Base-by-base conservation (phyloP, 2,797 vertebrate genomes). In the Artibeus jamaicensis region DNA sequence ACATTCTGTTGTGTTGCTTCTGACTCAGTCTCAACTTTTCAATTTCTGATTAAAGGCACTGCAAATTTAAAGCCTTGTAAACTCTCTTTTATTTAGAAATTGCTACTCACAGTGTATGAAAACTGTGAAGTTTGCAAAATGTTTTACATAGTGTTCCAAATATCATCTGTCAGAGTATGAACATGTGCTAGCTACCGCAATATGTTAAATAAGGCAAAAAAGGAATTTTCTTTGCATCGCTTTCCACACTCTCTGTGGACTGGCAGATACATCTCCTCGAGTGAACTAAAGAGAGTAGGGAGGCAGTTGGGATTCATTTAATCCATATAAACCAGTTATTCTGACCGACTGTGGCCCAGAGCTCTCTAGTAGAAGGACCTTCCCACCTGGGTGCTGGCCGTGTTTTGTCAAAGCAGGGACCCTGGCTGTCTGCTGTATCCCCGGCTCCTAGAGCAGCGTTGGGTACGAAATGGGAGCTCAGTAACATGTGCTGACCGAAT, bases 71-170 rank as follows among this genome's bases (percentile, higher is more conserved):
- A 98, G 97, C 95, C 97, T 95, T 97, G 95, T 98, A 98, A 98
- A 98, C 98, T 98, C 97, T 97, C 93, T 98, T 94, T 98, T 98
- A 97, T 98, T 98, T 98, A 98, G 98, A 98, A 98, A 97, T 98
- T 98, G 42, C 96, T 98, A 97, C 98, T 98, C 98, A 97, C 98
- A 98, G 98, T 98, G n/a, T 98, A 97, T 0, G 96, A 98, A 98
- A 98, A 98, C 98, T 98, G 98, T 98, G 98, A 98, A 98, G 98
- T 98, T 98, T 98, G 98, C 98, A 98, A 98, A 98, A 98, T 98
- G 98, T 98, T 98, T 98, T 98, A 96, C 98, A 98, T 96, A 97
- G 98, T 98, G 97, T 98, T 98, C 98, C 98, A 98, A 98, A 98
- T 98, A 98, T 98, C 97, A 98, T 98, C 98, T 98, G 98, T 98